phyloP scores from a whole-genome alignment of 2,888 invertebrate genomes.

The Caenorhabditis sp. region DNA sequence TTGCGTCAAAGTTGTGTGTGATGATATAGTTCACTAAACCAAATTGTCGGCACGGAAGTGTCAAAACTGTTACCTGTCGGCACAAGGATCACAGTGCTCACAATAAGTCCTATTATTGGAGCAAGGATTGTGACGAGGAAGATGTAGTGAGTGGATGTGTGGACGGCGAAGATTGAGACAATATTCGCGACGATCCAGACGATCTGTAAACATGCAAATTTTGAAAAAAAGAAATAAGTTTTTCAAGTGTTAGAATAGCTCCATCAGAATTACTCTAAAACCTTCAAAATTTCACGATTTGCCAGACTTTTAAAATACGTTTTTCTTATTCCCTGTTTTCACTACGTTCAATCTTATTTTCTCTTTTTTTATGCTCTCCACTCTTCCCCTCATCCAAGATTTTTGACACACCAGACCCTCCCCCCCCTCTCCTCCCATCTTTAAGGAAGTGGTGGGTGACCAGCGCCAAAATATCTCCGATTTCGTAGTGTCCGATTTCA shows the following conservation, averaged over 20 bases:
- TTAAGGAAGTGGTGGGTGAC: conserved; percentile 19
- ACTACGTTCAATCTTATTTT: no score
- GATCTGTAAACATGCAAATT: conserved; percentile 23
- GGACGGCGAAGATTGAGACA: not conserved
- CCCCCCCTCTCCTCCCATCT: no score
- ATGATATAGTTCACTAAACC: conserved; percentile 32
- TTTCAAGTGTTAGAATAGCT: no score
- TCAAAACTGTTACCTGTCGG: conserved; percentile 16
- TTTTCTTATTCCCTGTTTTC: no score
- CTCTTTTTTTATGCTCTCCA: no score
- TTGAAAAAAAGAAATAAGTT: no score
- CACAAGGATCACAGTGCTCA: conserved; percentile 26
- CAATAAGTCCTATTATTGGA: conserved; percentile 18
- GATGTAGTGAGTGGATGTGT: conserved; percentile 17
- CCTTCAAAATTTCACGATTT: no score
- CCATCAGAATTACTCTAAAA: no score
- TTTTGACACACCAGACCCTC: not conserved
- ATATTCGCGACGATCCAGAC: conserved; percentile 40
- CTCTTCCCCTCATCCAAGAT: no score
- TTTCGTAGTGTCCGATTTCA: conserved; percentile 50
- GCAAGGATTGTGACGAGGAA: conserved; percentile 18
- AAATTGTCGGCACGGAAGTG: not conserved
- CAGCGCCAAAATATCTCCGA: conserved; percentile 35
- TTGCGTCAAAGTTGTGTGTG: conserved; percentile 15
- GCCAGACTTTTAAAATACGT: no score